Conservation (phyloP, 2,113 vertebrate genomes). For the Nestor notabilis region DNA sequence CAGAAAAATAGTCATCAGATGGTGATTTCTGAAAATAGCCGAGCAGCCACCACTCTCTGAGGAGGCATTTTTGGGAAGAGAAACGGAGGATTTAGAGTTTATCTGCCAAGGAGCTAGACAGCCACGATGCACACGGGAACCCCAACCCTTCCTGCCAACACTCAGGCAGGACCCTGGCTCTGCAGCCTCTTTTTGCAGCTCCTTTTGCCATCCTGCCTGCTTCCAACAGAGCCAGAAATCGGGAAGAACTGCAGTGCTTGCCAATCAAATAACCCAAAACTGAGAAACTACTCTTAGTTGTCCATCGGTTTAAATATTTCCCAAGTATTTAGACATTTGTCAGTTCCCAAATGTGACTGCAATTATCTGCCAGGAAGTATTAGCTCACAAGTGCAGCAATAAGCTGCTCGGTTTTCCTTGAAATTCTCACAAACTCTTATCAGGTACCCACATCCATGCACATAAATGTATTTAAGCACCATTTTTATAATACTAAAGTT, state of each 20-base stretch:
- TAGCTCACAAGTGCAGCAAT: background rate
- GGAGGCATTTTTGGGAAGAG: background rate
- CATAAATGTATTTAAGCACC: constrained; percentile 55
- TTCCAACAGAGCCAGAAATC: background rate
- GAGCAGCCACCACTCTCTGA: background rate
- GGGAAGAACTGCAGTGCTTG: background rate
- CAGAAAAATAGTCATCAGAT: background rate
- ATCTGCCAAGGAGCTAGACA: background rate
- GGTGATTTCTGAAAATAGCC: background rate
- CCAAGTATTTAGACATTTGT: background rate
- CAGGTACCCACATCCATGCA: constrained; percentile 25
- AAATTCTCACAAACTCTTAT: background rate
- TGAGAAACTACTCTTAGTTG: background rate
- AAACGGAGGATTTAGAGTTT: rapidly evolving
- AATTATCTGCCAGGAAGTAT: background rate
- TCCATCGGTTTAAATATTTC: background rate
- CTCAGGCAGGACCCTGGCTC: background rate
- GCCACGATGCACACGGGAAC: background rate
- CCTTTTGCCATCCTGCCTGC: background rate
- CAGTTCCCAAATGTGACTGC: background rate
- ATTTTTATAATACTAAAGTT: constrained; percentile 51
- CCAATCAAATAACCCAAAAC: background rate
- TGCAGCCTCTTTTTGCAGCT: background rate
- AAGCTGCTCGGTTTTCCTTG: background rate
- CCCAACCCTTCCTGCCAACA: background rate